Evolutionary conservation across 2,113 vertebrate genomes (phyloP), one percentile per base, ranked within the genome.

Genomic region (Australoheros scitulus): DNA sequence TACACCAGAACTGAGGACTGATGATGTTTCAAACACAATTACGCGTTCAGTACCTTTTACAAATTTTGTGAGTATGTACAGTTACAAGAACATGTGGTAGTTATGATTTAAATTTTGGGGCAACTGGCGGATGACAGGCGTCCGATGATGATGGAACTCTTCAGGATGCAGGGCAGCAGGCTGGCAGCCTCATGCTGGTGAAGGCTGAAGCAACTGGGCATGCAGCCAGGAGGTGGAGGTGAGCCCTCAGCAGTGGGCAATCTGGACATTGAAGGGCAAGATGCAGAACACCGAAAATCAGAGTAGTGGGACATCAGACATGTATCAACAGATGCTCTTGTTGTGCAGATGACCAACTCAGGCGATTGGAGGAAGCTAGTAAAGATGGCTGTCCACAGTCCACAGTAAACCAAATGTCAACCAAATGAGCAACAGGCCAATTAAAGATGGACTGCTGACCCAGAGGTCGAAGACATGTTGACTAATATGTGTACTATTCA

Each of bases 71-170:
- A 38, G 60, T 7, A 77, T 50, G 24, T 52, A 43, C 76, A 22
- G 52, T 84, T 80, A 79, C 80, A 34, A 76, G 70, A 47, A 26
- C 38, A 15, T 72, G 52, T 72, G 26, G 26, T 34, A 32, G 68
- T 72, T 55, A 55, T 34, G 68, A 72, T 72, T 72, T 72, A 29
- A n/a, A 18, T n/a, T 52, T 34, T 72, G 68, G 47, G 18, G 26
- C 47, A n/a, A 72, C 68, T 55, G 47, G 26, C 55, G 26, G 32
- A 26, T 72, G 68, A 55, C 68, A 72, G 47, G 68, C 14, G 26
- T 72, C 68, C 6, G 0, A 47, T 55, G 68, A 72, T 55, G 47
- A 47, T 55, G 47, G 68, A 20, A 55, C 11, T 32, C 47, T 50
- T 72, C 1, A 6, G 68, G 68, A 72, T 72, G 68, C 26, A 34